Conservation (phyloP, 2,888 invertebrate species). For the Kryphioiulus occultus region DNA sequence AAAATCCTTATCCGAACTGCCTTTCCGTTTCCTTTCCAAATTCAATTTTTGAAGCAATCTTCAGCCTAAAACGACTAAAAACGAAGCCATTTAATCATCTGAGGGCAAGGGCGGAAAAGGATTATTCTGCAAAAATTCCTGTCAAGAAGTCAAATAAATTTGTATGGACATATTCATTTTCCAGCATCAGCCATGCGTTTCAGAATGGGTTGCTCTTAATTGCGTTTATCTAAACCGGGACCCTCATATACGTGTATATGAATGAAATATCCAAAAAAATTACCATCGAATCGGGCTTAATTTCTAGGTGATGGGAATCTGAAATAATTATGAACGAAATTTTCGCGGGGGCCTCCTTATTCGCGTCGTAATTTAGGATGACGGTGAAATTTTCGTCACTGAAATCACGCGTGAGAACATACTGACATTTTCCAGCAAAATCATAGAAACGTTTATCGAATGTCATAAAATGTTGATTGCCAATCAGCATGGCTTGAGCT, state of each 20-base stretch:
- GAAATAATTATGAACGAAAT: conserved; percentile 73
- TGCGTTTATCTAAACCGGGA: conserved; percentile 36
- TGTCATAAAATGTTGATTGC: conserved; percentile 85
- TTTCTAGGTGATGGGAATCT: conserved; percentile 71
- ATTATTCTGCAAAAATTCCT: neutral
- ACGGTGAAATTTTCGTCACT: conserved; percentile 87
- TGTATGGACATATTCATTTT: neutral
- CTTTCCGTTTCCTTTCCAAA: conserved; percentile 7
- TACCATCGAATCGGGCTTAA: conserved; percentile 72
- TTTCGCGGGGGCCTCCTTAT: conserved; percentile 70
- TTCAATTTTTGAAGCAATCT: neutral
- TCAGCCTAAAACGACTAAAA: conserved; percentile 6
- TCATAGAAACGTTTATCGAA: conserved; percentile 84
- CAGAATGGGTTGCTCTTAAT: neutral
- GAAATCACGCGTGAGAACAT: conserved; percentile 83
- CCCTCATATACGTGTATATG: neutral
- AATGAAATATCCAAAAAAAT: conserved; percentile 51
- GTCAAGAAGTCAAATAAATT: neutral
- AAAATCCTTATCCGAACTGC: neutral
- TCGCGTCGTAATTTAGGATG: conserved; percentile 70
- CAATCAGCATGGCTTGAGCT: conserved; percentile 76
- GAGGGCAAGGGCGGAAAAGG: neutral
- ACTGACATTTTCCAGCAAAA: conserved; percentile 82
- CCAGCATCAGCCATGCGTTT: neutral
- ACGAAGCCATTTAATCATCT: neutral